Percentiles rank a stretch among this genome's conserved stretches.
phyloP scores from a whole-genome alignment of 2,113 vertebrate species.

The Heteronetta atricapilla region DNA sequence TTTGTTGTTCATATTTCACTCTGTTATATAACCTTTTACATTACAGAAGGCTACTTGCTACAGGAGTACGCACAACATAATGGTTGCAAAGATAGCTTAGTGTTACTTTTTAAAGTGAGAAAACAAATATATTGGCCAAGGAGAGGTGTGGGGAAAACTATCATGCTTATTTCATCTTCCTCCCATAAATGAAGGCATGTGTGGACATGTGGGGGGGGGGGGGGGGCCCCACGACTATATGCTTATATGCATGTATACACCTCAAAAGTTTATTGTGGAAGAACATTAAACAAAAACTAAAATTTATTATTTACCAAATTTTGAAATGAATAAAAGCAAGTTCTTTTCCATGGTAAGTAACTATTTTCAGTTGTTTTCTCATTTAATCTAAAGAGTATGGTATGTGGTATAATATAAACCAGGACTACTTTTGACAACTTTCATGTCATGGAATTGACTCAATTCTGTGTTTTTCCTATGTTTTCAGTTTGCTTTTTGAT shows the following conservation, averaged over 20 bases:
- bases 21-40: background rate
- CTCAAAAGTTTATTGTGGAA: background rate
- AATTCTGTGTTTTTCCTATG: background rate
- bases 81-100: background rate
- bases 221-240: no score
- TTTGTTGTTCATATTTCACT: background rate
- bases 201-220: background rate
- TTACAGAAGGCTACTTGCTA: background rate
- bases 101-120: background rate
- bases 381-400: background rate
- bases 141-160: background rate
- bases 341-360: conserved; percentile 42
- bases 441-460: background rate
- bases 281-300: background rate
- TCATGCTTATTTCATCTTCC: background rate
- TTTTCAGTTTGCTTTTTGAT: background rate
- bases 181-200: background rate
- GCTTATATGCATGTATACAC: background rate
- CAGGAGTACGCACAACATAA: background rate
- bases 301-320: background rate
- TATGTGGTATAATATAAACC: background rate
- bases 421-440: background rate
- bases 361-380: background rate
- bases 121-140: background rate
- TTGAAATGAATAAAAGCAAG: background rate